phyloP scores from a whole-genome alignment of 2,797 vertebrate genomes.

The Anisognathus igniventris region DNA sequence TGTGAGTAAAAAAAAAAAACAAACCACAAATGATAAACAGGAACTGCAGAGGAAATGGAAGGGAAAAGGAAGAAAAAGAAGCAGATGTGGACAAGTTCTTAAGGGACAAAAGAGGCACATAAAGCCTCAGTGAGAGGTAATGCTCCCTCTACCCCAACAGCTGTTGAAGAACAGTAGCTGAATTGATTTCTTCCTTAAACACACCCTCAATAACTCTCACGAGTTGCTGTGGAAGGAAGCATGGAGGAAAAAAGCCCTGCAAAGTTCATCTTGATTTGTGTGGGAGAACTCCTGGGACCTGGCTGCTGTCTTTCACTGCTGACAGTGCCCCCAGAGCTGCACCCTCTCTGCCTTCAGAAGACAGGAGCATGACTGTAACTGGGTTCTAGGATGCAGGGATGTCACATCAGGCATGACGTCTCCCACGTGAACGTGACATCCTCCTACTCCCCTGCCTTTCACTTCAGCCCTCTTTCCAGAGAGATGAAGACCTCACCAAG shows the following conservation, averaged over 20 bases:
- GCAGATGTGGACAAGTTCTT: background rate
- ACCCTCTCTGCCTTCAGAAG: background rate
- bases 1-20: background rate
- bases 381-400: background rate
- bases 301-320: background rate
- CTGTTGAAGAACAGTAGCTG: background rate
- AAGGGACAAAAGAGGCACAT: background rate
- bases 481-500: background rate
- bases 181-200: background rate
- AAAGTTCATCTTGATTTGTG: background rate
- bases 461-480: background rate
- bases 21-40: background rate
- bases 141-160: background rate
- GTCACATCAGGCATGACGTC: background rate
- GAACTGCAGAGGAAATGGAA: background rate
- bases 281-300: conserved; percentile 28
- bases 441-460: background rate
- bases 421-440: background rate
- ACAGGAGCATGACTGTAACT: background rate
- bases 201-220: background rate
- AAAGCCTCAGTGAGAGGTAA: background rate
- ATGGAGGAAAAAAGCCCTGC: background rate
- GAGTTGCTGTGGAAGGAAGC: background rate
- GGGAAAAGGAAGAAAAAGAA: background rate
- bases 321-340: conserved; percentile 1